Percentiles rank a stretch among this genome's conserved stretches.
Evolutionary conservation across 2,888 invertebrate species (phyloP).

Genomic region (Nipponacmea schrenckii): DNA sequence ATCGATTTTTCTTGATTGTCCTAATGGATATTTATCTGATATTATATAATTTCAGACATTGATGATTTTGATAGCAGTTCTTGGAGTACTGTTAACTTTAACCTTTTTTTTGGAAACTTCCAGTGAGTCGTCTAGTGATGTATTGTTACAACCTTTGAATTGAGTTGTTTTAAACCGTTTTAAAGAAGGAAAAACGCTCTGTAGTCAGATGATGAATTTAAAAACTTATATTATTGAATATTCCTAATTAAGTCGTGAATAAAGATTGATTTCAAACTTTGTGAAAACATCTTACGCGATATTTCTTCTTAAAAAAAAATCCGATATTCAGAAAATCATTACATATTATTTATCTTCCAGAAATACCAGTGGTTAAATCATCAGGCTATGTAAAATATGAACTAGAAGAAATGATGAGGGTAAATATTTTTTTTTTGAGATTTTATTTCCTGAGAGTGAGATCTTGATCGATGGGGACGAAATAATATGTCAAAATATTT

Average conservation of each 20-base stretch:
- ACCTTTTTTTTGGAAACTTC: constrained; percentile 29
- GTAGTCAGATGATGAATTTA: no score
- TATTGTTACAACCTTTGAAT: neutral
- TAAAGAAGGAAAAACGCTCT: no score
- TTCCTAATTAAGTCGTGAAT: no score
- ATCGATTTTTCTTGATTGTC: no score
- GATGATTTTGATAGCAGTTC: constrained; percentile 10
- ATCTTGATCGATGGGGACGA: no score
- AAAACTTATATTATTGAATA: no score
- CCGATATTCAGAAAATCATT: neutral
- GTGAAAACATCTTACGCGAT: no score
- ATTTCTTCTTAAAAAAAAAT: no score
- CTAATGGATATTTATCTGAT: neutral
- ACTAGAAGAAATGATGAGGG: constrained; percentile 6
- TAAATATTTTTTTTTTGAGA: neutral
- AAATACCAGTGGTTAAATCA: neutral
- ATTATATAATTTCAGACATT: constrained; percentile 18
- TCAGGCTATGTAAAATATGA: constrained; percentile 13
- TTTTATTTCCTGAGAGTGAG: no score
- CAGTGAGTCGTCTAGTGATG: constrained; percentile 2
- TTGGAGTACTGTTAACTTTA: constrained; percentile 17
- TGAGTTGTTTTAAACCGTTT: no score
- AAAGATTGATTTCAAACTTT: no score
- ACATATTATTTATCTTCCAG: neutral
- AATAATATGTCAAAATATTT: no score